These are phyloP conservation scores for Caprella mutica DNA, from an alignment of 2,888 invertebrate species.

Conservation along the genomic window DNA sequence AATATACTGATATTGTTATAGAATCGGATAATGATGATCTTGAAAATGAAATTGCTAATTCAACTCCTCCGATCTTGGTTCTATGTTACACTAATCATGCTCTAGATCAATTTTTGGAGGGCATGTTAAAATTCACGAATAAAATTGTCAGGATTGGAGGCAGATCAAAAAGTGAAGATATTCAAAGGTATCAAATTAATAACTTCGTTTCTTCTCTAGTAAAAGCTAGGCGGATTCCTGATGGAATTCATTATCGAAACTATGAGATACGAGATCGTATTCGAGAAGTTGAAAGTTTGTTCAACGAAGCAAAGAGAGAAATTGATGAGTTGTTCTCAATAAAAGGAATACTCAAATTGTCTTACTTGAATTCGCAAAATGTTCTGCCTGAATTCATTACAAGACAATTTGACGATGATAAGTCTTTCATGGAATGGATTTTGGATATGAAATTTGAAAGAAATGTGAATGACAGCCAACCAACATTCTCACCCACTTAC, in stretches of 20 bases:
- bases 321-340: no score
- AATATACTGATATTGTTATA: no score
- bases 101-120: slow-evolving; percentile 67
- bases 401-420: background rate
- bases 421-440: no score
- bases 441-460: no score
- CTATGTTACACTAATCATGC: slow-evolving; percentile 79
- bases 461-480: no score
- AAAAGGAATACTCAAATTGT: background rate
- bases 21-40: no score
- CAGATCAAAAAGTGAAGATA: slow-evolving; percentile 51
- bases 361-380: background rate
- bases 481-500: no score
- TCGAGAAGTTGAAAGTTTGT: background rate
- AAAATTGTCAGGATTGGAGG: slow-evolving; percentile 58
- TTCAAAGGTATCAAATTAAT: slow-evolving; percentile 40
- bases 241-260: background rate
- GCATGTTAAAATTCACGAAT: slow-evolving; percentile 48
- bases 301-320: no score
- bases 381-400: background rate
- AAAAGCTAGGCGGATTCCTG: background rate
- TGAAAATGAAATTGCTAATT: no score
- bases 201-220: background rate
- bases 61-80: slow-evolving; percentile 54
- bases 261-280: background rate